Base-by-base conservation (phyloP, 2,113 vertebrate genomes). In the Copsychus sechellarum region DNA sequence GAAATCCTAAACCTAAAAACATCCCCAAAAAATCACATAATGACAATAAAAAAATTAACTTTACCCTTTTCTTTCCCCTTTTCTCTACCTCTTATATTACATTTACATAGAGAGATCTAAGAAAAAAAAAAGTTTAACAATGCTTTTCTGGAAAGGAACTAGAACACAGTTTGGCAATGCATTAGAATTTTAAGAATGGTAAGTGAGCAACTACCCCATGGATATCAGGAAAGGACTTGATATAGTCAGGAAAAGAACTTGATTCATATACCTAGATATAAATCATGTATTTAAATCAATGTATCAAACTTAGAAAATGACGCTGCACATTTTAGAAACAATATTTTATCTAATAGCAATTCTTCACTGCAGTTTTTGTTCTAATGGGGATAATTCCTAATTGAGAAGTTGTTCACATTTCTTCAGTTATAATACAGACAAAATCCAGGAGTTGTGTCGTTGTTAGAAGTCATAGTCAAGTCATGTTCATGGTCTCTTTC, bases 1-100 rank as follows among this genome's bases (percentile, higher is more conserved):
- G 2, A 62, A 64, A 42, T 5, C 5, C 10, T 5, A 22, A 48
- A 28, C 8, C 6, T 19, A 42, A 71, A 79, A 64, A 8, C 4
- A 24, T 12, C 0, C 4, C 5, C 12, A 3, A 12, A 60, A 70
- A 31, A 31, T 33, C 18, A 26, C 5, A 38, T 21, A 56, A 61
- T 23, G 12, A 56, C 1, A 26, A 38, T 38, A 11, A 48, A 14
- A 15, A 76, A 51, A 56, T n/a, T 14, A 42, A 50, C 2, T 48
- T 76, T 23, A 33, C 0, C 0, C 0, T 5, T 65, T 5, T 3
- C 1, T 2, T 8, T 36, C 14, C 24, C 40, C 6, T 77, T 65
- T 79, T 5, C 2, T 56, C 21, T 7, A 6, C 1, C 2, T 84
- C 20, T 66, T 53, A 11, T 62, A 33, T 28, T 45, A 2, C 15